These are phyloP conservation scores for Cephus runcator DNA, from an alignment of 2,888 invertebrate genomes.

Conservation along the genomic window DNA sequence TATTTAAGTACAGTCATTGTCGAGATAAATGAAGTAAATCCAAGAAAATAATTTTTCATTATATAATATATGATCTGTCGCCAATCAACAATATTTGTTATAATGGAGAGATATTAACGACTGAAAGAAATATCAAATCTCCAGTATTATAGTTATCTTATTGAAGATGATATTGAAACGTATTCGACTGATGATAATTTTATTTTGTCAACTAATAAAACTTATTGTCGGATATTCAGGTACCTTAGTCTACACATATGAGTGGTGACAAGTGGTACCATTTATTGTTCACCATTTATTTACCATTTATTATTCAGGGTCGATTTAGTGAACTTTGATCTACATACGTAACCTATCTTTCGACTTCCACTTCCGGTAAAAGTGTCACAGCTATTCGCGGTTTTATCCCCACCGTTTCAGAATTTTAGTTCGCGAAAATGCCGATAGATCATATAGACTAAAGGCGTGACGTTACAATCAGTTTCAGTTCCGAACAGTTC, in stretches of 20 bases:
- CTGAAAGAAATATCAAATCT: background rate
- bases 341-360: background rate
- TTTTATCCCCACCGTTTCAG: background rate
- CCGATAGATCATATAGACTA: background rate
- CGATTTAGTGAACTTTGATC: background rate
- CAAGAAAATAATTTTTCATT: background rate
- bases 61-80: background rate
- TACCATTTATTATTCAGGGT: background rate
- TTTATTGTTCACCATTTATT: background rate
- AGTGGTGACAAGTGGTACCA: background rate
- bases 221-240: background rate
- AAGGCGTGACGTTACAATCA: background rate
- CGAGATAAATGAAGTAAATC: background rate
- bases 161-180: background rate
- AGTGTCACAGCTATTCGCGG: background rate
- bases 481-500: background rate
- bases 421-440: background rate
- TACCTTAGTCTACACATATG: background rate
- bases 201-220: background rate
- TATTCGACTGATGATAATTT: background rate
- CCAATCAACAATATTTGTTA: background rate
- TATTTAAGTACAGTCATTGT: background rate
- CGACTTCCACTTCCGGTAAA: background rate
- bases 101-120: background rate
- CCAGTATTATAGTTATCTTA: too few relatives aligned